Evolutionary conservation across 2,797 vertebrate species (phyloP).

Genomic region (Melanitta fusca): DNA sequence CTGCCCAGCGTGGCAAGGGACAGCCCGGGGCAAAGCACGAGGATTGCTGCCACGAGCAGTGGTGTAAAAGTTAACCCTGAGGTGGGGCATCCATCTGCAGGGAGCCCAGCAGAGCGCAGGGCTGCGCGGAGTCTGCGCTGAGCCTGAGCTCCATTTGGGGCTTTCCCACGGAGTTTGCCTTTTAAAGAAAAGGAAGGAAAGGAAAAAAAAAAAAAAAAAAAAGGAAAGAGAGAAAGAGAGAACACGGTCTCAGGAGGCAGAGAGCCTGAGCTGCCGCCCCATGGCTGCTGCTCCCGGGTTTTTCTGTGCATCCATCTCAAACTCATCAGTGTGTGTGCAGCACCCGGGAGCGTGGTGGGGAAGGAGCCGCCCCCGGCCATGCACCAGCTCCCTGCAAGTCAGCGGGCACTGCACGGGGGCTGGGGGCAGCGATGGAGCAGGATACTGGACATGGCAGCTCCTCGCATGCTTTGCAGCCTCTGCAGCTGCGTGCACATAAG

Average conservation of each 20-base stretch:
- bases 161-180: not conserved
- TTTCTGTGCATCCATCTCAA: not conserved
- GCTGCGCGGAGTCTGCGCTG: not conserved
- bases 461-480: rapidly evolving
- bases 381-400: rapidly evolving
- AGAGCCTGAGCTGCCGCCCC: not conserved
- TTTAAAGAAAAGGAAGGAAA: not conserved
- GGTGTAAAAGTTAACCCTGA: not conserved
- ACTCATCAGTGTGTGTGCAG: rapidly evolving
- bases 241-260: not conserved
- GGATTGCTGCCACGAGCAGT: not conserved
- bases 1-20: not conserved
- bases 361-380: not conserved
- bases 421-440: too few species aligned
- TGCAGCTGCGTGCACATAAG: rapidly evolving
- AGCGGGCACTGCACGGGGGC: rapidly evolving
- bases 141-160: rapidly evolving
- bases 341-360: not conserved
- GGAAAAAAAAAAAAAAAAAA: too few species aligned
- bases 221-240: too few species aligned
- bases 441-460: rapidly evolving
- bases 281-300: not conserved
- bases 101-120: too few species aligned
- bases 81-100: not conserved
- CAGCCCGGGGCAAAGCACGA: not conserved